Base-by-base conservation (phyloP, 2,888 invertebrate genomes). In the Trachelus tabidus region DNA sequence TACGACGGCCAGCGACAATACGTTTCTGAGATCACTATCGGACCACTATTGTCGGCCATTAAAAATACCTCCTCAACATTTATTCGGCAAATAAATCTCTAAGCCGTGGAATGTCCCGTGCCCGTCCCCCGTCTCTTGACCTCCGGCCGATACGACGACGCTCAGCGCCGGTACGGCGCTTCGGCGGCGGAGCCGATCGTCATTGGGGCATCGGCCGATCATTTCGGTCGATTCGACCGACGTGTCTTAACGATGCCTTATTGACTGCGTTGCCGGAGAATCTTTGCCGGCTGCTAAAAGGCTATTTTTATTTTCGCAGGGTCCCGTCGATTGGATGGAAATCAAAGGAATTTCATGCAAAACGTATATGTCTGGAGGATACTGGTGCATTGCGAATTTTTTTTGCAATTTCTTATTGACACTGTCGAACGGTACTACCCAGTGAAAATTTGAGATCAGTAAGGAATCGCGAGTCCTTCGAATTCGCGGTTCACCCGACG, bases 41-140 rank as follows among this genome's bases (percentile, higher is more conserved):
- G 82, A 81, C 83, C 84, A 81, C 85, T 86, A 84, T 87, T 85
- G 85, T 89, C 86, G 85, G 83, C 87, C 86, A 89, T 88, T 86
- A 88, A 89, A 87, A 88, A 88, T 88, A 88, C 83, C 84, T 84
- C 81, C 83, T 85, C 86, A 86, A 87, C 86, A 84, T 88, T 88
- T 85, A 87, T 88, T 86, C 85, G 86, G 84, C 87, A 86, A 88
- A 88, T 88, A 86, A 85, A 86, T 88, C 88, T 87, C 85, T 76
- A 82, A 77, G 74, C 79, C 30, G 75, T 79, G 82, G 82, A 80
- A 81, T 81, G 80, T 76, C 77, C 77, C 75, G 23, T 56, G 56
- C 56, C 79, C 79, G 79, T 82, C 77, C 73, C 30, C 73, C 30
- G 34, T 79, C 76, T 30, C 69, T 33, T 74, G 78, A 73, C 79